A percentile compares a stretch with the other conserved stretches of the same genome.
Conservation (phyloP, 1,140 invertebrate species). For the Drosophila nigrodunni region DNA sequence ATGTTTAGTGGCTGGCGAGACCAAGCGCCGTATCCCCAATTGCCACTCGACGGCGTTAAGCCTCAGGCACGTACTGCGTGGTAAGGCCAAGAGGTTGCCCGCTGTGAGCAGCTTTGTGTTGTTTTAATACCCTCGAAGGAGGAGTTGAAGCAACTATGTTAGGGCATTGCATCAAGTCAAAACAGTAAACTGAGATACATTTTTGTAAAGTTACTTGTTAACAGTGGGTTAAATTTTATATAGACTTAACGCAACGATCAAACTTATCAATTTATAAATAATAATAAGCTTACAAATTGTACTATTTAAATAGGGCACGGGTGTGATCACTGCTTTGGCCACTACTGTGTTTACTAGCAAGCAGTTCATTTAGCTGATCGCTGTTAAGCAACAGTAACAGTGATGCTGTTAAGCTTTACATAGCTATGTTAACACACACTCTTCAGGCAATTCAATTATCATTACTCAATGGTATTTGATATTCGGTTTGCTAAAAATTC, state of each 20-base stretch:
- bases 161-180: neutral
- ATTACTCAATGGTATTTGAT: constrained; percentile 6
- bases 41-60: constrained; percentile 46
- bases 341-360: no score
- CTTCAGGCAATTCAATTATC: neutral
- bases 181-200: neutral
- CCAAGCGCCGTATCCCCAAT: constrained; percentile 27
- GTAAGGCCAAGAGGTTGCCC: constrained; percentile 23
- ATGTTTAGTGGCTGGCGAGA: constrained; percentile 66
- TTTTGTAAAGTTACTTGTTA: no score
- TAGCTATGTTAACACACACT: neutral
- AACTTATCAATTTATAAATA: no score
- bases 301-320: no score
- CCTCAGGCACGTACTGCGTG: constrained; percentile 41
- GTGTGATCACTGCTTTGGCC: no score
- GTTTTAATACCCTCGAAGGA: constrained; percentile 22
- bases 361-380: no score
- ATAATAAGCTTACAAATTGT: no score
- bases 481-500: neutral
- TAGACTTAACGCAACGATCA: no score
- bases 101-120: constrained; percentile 21
- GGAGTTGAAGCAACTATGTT: neutral
- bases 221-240: no score
- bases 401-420: neutral
- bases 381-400: no score